Evolutionary conservation across 2,888 invertebrate species (phyloP), one percentile per base, ranked within the genome.

Genomic region (Sthenelais limicola): DNA sequence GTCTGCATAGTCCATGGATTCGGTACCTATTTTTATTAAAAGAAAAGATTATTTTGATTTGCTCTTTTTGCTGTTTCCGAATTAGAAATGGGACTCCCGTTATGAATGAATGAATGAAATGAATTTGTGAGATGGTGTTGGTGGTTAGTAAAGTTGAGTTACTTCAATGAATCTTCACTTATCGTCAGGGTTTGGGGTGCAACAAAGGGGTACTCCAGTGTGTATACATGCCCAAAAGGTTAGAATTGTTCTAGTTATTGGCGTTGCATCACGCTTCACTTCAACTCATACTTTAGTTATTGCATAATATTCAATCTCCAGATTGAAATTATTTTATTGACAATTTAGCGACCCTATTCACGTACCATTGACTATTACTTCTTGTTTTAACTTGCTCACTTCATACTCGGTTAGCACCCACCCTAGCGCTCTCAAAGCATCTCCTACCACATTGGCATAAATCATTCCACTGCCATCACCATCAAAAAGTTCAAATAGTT

Each of bases 371-470:
- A 62, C 62, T 7, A 62, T 35, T 35, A 38, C 9, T 18, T 62
- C 62, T 18, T 35, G 24, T 9, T 35, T 21, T 1, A 62, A 43
- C 21, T 26, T 21, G n/a, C 21, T 15, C 12, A 62, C 62, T 9
- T 62, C 62, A 12, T 35, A 35, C 62, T 62, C 62, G 18, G 62
- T 26, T 21, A 62, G 62, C 35, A 62, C 62, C 62, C 62, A 62
- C 21, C 62, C 62, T 1, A 62, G 62, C 26, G 62, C 38, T 35
- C 62, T 35, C 21, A 62, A 26, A 5, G 62, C 62, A 9, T 38
- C 21, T 7, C 62, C 62, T 24, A 62, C 38, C 35, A 38, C 38
- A 18, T 62, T 43, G 26, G 38, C 2, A 43, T 62, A 62, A 43
- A 62, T 62, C 35, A 62, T 12, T 9, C 62, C 62, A 12, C 38